A percentile compares a stretch with the other conserved stretches of the same genome.
These are phyloP conservation scores for Malurus elegans DNA, from an alignment of 2,113 vertebrate genomes.

Conservation along the genomic window DNA sequence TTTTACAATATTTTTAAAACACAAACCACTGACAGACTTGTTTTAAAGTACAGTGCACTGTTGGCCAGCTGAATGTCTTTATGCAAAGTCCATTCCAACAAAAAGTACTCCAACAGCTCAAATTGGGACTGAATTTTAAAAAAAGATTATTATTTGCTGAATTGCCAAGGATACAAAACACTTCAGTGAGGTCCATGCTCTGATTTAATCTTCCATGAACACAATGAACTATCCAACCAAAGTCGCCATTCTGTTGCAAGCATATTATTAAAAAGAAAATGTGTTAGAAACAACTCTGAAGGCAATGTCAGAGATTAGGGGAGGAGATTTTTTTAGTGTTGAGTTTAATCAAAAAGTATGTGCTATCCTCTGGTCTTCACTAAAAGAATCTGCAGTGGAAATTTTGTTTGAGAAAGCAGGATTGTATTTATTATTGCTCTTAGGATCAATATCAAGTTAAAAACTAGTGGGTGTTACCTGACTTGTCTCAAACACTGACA, in stretches of 20 bases:
- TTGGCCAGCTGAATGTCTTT: not conserved
- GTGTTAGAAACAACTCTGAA: not conserved
- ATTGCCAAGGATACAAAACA: not conserved
- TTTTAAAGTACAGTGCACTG: not conserved
- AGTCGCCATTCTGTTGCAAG: not conserved
- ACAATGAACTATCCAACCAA: not conserved
- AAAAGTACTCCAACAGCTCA: not conserved
- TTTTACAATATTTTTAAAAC: not conserved
- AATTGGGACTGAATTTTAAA: not conserved
- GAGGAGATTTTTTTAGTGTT: not conserved
- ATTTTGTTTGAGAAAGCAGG: not conserved
- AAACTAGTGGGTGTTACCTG: not conserved
- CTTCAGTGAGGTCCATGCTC: not conserved
- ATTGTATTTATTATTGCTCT: not conserved
- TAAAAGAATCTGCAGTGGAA: not conserved
- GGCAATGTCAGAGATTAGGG: not conserved
- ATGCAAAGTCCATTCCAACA: not conserved
- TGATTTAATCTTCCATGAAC: not conserved
- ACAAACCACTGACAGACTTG: not conserved
- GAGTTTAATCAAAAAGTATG: not conserved
- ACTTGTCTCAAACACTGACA: not conserved
- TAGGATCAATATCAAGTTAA: not conserved
- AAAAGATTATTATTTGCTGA: not conserved
- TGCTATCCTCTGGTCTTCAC: not conserved
- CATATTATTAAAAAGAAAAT: not conserved